A percentile compares a stretch with the other conserved stretches of the same genome.
Evolutionary conservation across 1,140 invertebrate genomes (phyloP).

Genomic region (Pogonomyrmex barbatus): DNA sequence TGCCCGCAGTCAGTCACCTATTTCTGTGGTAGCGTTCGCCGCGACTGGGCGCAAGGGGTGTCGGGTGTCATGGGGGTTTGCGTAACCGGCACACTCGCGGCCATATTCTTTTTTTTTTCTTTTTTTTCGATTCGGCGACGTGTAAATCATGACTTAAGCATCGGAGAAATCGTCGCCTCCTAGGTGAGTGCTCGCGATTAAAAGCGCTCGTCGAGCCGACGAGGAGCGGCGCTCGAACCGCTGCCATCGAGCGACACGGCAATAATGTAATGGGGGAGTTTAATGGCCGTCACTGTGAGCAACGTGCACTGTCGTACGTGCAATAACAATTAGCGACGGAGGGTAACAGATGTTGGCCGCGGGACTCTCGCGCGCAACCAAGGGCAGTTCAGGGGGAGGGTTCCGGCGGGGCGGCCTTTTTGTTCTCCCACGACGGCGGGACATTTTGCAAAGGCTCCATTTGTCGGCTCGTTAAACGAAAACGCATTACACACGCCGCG

Average conservation of each 20-base stretch:
- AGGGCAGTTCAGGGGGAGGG: not conserved
- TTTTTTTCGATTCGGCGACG: conserved; percentile 6
- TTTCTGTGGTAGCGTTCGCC: conserved; percentile 4
- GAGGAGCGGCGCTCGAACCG: conserved; percentile 4
- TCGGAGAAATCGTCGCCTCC: conserved; percentile 8
- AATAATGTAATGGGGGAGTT: conserved; percentile 62
- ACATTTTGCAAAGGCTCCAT: conserved; percentile 59
- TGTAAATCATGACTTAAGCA: conserved; percentile 39
- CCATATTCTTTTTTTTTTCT: not conserved
- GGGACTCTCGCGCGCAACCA: conserved; percentile 7
- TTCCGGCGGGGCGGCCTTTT: conserved; percentile 35
- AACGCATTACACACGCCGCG: conserved; percentile 27
- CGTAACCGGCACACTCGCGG: conserved; percentile 5
- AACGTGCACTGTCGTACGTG: conserved; percentile 48
- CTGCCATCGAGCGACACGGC: conserved; percentile 19
- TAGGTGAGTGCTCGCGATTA: conserved; percentile 23
- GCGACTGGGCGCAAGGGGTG: too few relatives aligned
- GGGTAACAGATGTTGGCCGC: conserved; percentile 65
- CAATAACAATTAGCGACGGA: conserved; percentile 66
- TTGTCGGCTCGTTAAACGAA: conserved; percentile 62
- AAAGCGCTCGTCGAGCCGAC: conserved; percentile 12
- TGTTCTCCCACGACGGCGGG: conserved; percentile 45
- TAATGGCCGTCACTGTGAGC: conserved; percentile 56
- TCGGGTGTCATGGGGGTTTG: conserved; percentile 8
- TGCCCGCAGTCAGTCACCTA: conserved; percentile 30